Base-by-base conservation (phyloP, 2,888 invertebrate species). In the Melitaea athalia region DNA sequence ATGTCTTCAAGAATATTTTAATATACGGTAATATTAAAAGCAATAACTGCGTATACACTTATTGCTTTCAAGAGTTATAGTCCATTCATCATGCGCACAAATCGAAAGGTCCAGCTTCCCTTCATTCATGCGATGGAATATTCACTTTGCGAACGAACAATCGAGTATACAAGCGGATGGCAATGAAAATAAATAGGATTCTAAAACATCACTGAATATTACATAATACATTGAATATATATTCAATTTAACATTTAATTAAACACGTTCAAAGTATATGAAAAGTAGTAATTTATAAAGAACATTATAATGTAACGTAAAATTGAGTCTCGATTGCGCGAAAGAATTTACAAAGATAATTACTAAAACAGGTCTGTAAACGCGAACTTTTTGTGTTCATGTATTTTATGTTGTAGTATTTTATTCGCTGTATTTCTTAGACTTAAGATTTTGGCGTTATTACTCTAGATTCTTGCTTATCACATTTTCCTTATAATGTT, bases 151-250 rank as follows among this genome's bases (percentile, higher is more conserved):
- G 78, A 81, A 78, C 82, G 84, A 80, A 88, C 90, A 89, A 89
- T 88, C 80, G 85, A 69, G 74, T 79, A 83, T 81, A 80, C 81
- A 77, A 79, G 72, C 76, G 77, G 75, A 79, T 79, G 71, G 85
- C 88, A 77, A 88, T 90, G 85, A 87, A 89, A 89, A 86, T 88
- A 89, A 89, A 90, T 89, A 79, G 84, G 80, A 84, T 85, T 81
- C 79, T 80, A 71, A 72, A 76, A 67, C 70, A 31, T 47, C 53
- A 17, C 12, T 33, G 10, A 4, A 38, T 17, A 14, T 31, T 61
- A 53, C 47, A 38, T 5, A 24, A 24, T 24, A 24, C 24, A 24
- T 24, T 24, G 24, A 24, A 43, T 33, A 42, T 2, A 24, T 24
- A 24, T 49, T 38, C 33, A n/a, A 5, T 31, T 15, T n/a, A 31